phyloP scores from a whole-genome alignment of 2,888 invertebrate species.

The Mythimna loreyi region DNA sequence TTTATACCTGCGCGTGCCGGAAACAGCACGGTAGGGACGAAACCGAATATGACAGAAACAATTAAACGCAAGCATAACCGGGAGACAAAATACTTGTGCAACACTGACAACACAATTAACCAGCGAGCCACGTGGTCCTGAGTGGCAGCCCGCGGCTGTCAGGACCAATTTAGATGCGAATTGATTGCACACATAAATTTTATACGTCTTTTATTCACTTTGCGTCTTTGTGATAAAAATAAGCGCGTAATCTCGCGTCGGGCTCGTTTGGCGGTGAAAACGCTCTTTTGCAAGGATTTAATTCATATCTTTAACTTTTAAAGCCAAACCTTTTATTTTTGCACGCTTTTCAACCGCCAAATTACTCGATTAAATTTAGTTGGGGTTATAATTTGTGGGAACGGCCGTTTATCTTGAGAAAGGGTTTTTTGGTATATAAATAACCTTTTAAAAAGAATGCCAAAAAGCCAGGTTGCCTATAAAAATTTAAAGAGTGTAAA shows the following conservation, averaged over 20 bases:
- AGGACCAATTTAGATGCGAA: constrained; percentile 74
- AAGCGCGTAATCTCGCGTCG: constrained; percentile 52
- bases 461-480: neutral
- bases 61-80: constrained; percentile 9
- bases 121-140: constrained; percentile 24
- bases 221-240: constrained; percentile 67
- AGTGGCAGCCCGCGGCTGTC: constrained; percentile 60
- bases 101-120: constrained; percentile 41
- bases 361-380: constrained; percentile 22
- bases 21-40: neutral
- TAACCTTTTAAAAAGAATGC: neutral
- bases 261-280: constrained; percentile 49
- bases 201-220: constrained; percentile 68
- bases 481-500: neutral
- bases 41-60: constrained; percentile 6
- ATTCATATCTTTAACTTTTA: constrained; percentile 31
- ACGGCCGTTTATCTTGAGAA: constrained; percentile 23
- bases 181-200: constrained; percentile 74
- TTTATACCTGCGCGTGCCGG: neutral
- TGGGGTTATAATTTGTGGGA: constrained; percentile 41
- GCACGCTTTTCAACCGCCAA: constrained; percentile 19
- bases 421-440: neutral
- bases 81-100: constrained; percentile 46
- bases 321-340: constrained; percentile 24
- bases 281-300: constrained; percentile 49